Evolutionary conservation across 2,113 vertebrate genomes (phyloP).

Genomic region (Phocoena sinus): DNA sequence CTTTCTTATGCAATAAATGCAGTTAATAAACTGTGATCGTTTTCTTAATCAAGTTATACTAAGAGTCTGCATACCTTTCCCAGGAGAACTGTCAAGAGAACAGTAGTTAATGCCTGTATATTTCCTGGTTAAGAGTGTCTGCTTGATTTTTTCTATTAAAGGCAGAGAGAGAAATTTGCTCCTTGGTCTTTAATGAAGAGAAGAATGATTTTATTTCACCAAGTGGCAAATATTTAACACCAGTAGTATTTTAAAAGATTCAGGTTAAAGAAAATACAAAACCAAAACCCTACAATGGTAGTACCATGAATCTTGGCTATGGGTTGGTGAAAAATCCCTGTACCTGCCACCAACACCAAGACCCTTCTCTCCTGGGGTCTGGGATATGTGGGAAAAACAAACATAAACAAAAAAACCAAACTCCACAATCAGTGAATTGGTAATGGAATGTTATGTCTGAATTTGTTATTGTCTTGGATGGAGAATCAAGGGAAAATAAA

Average conservation of each 20-base stretch:
- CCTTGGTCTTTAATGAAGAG: not conserved
- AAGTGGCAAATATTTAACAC: not conserved
- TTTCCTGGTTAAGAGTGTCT: not conserved
- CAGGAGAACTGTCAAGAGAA: not conserved
- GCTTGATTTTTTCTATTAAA: not conserved
- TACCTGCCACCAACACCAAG: not conserved
- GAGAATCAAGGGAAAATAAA: not conserved
- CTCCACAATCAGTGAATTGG: not conserved
- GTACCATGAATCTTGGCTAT: not conserved
- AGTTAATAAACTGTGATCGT: not conserved
- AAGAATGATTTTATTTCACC: not conserved
- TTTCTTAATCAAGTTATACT: not conserved
- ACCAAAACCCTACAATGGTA: not conserved
- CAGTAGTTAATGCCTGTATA: not conserved
- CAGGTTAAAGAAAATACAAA: not conserved
- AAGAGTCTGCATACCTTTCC: not conserved
- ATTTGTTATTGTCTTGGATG: not conserved
- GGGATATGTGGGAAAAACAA: not conserved
- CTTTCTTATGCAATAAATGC: not conserved
- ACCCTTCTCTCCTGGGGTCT: not conserved
- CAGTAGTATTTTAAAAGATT: not conserved
- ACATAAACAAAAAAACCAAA: not conserved
- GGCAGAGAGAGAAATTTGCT: not conserved
- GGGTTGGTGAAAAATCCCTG: not conserved
- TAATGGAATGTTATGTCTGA: not conserved